Conservation (phyloP, 2,113 vertebrate genomes). For the Epinephelus cyanopodus region DNA sequence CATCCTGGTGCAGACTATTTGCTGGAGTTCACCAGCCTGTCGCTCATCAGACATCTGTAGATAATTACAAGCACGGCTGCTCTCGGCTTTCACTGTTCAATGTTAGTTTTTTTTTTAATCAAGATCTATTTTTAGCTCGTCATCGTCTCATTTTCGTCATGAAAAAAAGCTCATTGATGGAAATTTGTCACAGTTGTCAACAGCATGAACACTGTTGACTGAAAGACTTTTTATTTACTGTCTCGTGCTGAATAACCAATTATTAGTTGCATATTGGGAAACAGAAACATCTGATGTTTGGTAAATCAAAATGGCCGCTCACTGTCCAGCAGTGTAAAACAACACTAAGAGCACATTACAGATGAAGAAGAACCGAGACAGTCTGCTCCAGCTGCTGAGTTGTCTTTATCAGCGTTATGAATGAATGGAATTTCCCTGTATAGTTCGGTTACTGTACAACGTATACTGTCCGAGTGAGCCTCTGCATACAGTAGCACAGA, state of each 20-base stretch:
- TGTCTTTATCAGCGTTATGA: neutral
- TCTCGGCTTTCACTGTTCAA: no score
- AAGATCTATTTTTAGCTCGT: no score
- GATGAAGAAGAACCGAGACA: neutral
- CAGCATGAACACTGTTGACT: no score
- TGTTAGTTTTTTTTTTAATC: no score
- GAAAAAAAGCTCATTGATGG: no score
- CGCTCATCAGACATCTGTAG: no score
- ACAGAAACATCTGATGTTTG: neutral
- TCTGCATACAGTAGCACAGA: conserved; percentile 25
- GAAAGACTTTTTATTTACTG: neutral
- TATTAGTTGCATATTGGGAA: neutral
- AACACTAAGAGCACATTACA: neutral
- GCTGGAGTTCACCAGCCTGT: no score
- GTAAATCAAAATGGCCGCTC: neutral
- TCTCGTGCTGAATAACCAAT: neutral
- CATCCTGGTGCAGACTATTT: no score
- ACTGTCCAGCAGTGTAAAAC: neutral
- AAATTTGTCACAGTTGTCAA: no score
- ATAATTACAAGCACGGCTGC: no score
- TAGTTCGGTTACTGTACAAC: neutral
- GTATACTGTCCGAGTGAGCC: neutral
- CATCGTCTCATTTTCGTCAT: no score
- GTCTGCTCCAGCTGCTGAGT: neutral
- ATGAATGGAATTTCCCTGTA: neutral